phyloP scores from a whole-genome alignment of 1,140 invertebrate species.

The Orchestia grillus region DNA sequence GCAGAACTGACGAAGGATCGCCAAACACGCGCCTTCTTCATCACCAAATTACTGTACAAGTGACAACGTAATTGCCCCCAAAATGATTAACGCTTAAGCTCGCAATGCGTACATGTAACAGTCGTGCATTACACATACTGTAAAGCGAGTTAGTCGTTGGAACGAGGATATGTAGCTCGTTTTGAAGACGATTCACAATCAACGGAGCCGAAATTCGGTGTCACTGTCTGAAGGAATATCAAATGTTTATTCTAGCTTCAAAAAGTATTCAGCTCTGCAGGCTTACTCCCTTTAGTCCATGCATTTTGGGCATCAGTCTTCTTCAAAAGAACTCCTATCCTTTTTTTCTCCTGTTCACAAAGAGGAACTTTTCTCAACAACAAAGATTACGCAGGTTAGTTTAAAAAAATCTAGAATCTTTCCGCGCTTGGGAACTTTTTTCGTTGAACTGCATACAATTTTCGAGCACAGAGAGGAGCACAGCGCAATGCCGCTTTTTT shows the following conservation, averaged over 20 bases:
- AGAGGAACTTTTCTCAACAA: neutral
- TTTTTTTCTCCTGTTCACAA: neutral
- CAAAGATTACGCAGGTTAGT: neutral
- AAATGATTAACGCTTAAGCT: neutral
- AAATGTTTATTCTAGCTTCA: neutral
- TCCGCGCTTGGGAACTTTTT: neutral
- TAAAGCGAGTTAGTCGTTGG: neutral
- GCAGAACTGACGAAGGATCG: no score
- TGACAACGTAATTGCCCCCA: neutral
- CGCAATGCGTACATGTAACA: neutral
- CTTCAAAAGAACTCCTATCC: neutral
- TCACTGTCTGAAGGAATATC: neutral
- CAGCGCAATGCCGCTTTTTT: neutral
- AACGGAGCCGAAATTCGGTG: neutral
- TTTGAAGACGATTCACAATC: neutral
- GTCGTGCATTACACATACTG: neutral
- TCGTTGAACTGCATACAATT: neutral
- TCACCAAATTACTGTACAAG: neutral
- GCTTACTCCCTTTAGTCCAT: neutral
- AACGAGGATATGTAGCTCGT: neutral
- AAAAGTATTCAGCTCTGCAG: neutral
- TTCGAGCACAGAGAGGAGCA: neutral
- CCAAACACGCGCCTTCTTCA: neutral
- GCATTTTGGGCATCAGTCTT: neutral
- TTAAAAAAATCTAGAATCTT: neutral